phyloP scores from a whole-genome alignment of 35 echinoderm and acorn worm genomes.

The Hemicentrotus pulcherrimus region DNA sequence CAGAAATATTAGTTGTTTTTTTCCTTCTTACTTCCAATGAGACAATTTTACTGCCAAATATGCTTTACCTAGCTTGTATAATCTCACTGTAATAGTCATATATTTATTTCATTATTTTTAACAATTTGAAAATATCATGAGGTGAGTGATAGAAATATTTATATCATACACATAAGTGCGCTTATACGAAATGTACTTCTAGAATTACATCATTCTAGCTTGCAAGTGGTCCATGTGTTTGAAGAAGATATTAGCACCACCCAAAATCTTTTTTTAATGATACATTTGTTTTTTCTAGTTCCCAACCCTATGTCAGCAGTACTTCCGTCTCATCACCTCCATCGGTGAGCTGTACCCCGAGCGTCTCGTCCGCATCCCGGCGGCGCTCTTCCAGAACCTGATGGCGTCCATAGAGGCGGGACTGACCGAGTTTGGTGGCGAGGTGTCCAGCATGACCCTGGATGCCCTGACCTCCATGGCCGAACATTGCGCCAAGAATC shows the following conservation, averaged over 20 bases:
- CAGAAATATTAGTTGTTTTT: too few relatives aligned
- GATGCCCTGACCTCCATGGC: conserved; percentile 78
- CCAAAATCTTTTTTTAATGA: background rate
- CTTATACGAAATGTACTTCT: too few relatives aligned
- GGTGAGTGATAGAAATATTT: too few relatives aligned
- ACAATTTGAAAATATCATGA: too few relatives aligned
- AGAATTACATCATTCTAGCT: too few relatives aligned
- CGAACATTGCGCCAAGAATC: conserved; percentile 67
- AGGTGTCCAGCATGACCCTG: conserved; percentile 87
- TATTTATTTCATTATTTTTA: too few relatives aligned
- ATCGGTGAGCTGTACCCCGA: conserved; percentile 91
- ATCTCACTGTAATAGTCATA: too few relatives aligned
- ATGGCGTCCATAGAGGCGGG: conserved; percentile 89
- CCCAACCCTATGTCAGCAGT: conserved; percentile 87
- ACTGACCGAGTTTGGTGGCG: conserved; percentile 76
- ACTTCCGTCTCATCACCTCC: conserved; percentile 92
- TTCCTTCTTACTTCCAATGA: too few relatives aligned
- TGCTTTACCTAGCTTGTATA: too few relatives aligned
- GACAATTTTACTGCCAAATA: too few relatives aligned
- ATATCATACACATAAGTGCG: too few relatives aligned
- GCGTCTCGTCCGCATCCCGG: conserved; percentile 63
- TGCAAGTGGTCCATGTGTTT: background rate
- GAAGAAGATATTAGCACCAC: background rate
- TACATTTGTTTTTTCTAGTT: conserved; percentile 53
- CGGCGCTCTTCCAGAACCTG: conserved; percentile 80